Evolutionary conservation across 2,113 vertebrate species (phyloP), one percentile per base, ranked within the genome.

Genomic region (Rutilus rutilus): DNA sequence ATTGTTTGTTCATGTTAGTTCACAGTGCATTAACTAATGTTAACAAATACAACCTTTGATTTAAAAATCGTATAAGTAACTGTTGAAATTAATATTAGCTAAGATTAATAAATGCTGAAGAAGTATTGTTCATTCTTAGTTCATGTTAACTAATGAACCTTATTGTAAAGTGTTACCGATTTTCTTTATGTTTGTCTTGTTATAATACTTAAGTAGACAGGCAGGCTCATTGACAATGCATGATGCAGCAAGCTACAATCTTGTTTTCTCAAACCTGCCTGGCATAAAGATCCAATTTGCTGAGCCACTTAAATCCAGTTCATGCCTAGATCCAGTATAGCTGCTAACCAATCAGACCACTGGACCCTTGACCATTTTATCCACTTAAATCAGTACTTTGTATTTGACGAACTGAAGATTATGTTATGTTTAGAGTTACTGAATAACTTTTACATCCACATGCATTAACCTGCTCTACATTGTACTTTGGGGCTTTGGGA

Each of bases 311-410:
- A 71, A 71, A 71, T 33, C 74, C 45, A 76, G 23, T 76, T 52
- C 45, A 76, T 59, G 1, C 54, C 33, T 33, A 79, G 54, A 14
- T 79, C 77, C 54, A 79, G 77, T 14, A 47, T 21, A 71, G 47
- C 81, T 9, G 10, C 27, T 33, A 36, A 36, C 80, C 80, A 36
- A 36, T 82, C 80, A 52, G 80, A 82, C 52, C n/a, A 27, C 27
- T 27, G 59, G 23, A 80, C 36, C 59, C 36, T 69, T 54, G 45
- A n/a, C 81, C 21, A 36, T 50, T 71, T 39, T 25, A 83, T 83
- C 81, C 65, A 57, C 19, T 54, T 71, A 71, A 52, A 71, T 54
- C 59, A 67, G 60, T 21, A 54, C 45, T 52, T 82, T 52, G 27
- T 12, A 82, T 71, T 54, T 30, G 7, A 21, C n/a, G 4, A 21